A percentile compares a stretch with the other conserved stretches of the same genome.
phyloP scores from a whole-genome alignment of 2,113 vertebrate species.

The Gambusia holbrooki region DNA sequence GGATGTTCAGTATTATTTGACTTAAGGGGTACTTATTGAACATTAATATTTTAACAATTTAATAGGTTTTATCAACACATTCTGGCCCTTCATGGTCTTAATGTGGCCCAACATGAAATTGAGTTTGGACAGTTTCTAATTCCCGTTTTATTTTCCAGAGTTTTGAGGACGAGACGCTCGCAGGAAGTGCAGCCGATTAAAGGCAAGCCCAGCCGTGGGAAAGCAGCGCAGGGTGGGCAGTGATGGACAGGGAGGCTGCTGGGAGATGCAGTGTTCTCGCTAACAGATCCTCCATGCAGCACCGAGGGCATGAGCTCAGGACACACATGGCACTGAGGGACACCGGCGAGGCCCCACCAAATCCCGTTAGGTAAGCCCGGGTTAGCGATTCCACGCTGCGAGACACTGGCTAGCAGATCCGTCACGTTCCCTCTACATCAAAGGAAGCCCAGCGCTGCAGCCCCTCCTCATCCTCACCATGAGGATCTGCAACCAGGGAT shows the following conservation, averaged over 20 bases:
- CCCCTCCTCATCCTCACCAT: conserved; percentile 52
- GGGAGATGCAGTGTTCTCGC: conserved; percentile 75
- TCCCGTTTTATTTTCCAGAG: conserved; percentile 1
- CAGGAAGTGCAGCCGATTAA: conserved; percentile 38
- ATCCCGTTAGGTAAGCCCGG: conserved; percentile 83
- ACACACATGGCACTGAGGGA: conserved; percentile 75
- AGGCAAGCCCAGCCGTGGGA: conserved; percentile 34
- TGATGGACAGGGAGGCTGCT: conserved; percentile 68
- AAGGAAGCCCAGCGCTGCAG: conserved; percentile 66
- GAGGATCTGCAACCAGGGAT: conserved; percentile 68
- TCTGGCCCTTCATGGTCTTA: too few relatives aligned
- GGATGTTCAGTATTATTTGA: too few relatives aligned
- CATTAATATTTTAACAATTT: too few relatives aligned
- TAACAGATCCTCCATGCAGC: conserved; percentile 73
- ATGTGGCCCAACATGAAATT: too few relatives aligned
- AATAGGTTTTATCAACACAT: too few relatives aligned
- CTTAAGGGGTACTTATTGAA: too few relatives aligned
- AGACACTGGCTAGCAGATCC: conserved; percentile 79
- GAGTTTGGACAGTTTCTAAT: not conserved
- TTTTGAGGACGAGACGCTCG: conserved; percentile 14
- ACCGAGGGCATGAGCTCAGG: conserved; percentile 70
- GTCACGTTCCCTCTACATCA: conserved; percentile 81
- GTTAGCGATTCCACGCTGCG: conserved; percentile 82
- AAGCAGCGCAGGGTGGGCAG: conserved; percentile 46
- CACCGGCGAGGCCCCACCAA: conserved; percentile 73